phyloP scores from a whole-genome alignment of 1,140 invertebrate genomes.

The Ctenoplectra terminalis region DNA sequence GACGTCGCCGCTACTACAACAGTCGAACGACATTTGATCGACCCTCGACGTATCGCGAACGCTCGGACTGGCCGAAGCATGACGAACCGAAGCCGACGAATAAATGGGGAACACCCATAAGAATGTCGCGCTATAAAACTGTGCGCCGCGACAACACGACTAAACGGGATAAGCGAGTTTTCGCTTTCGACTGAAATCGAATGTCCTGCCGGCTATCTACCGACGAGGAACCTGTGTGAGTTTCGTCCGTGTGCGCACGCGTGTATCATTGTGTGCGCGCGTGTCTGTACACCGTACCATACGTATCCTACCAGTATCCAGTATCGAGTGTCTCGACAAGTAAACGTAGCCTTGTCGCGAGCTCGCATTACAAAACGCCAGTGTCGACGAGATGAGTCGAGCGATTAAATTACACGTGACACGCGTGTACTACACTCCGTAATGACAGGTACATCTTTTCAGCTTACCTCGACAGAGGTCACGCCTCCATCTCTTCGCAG shows the following conservation, averaged over 20 bases:
- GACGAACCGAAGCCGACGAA: conserved; percentile 1
- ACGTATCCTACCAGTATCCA: conserved; percentile 14
- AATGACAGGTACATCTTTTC: conserved; percentile 17
- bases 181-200: conserved; percentile 75
- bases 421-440: conserved; percentile 18
- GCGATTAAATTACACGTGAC: conserved; percentile 53
- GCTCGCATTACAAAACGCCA: conserved; percentile 53
- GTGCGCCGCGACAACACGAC: conserved; percentile 21
- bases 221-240: conserved; percentile 19
- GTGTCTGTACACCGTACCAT: neutral
- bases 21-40: conserved; percentile 74
- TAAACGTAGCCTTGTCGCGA: conserved; percentile 27
- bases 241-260: conserved; percentile 27
- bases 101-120: neutral
- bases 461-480: conserved; percentile 1
- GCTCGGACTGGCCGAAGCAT: neutral
- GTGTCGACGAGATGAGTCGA: conserved; percentile 45
- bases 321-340: conserved; percentile 43
- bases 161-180: conserved; percentile 61
- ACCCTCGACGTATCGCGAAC: neutral
- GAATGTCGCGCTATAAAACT: conserved; percentile 17
- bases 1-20: conserved; percentile 68
- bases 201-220: conserved; percentile 54
- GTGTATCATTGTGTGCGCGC: conserved; percentile 12
- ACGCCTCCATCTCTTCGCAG: neutral